Evolutionary conservation across 2,888 invertebrate species (phyloP).

Genomic region (Helobdella robusta): DNA sequence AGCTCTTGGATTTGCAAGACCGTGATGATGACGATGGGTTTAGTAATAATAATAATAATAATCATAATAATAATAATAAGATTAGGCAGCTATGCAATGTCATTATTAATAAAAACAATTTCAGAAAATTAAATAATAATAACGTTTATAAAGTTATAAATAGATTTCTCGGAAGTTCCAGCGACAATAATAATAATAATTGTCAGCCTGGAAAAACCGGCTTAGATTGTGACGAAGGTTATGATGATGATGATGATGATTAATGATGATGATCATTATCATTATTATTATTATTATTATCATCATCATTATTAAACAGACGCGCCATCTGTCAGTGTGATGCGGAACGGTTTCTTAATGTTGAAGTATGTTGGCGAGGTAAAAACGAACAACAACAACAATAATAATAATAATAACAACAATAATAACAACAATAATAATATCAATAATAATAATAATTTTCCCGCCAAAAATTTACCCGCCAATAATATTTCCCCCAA

Average conservation of each 20-base stretch:
- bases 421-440: neutral
- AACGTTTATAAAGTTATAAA: too few species aligned
- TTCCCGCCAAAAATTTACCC: too few species aligned
- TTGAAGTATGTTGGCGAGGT: neutral
- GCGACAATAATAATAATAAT: too few species aligned
- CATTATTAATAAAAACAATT: too few species aligned
- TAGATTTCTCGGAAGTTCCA: too few species aligned
- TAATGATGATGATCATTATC: neutral
- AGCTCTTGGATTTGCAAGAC: too few species aligned
- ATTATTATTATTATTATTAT: neutral
- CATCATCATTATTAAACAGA: slow-evolving; percentile 57
- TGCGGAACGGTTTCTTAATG: slow-evolving; percentile 60
- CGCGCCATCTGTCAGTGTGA: slow-evolving; percentile 90
- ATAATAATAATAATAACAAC: neutral
- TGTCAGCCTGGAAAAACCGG: neutral
- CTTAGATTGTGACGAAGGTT: neutral
- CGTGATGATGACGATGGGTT: neutral
- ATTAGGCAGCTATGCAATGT: too few species aligned
- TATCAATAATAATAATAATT: neutral
- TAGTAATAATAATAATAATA: neutral
- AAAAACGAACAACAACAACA: neutral
- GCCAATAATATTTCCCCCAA: too few species aligned
- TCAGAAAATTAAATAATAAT: too few species aligned
- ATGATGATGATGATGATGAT: neutral
- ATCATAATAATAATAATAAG: neutral